phyloP scores from a whole-genome alignment of 2,888 invertebrate species.

The Neoscelio sp. region DNA sequence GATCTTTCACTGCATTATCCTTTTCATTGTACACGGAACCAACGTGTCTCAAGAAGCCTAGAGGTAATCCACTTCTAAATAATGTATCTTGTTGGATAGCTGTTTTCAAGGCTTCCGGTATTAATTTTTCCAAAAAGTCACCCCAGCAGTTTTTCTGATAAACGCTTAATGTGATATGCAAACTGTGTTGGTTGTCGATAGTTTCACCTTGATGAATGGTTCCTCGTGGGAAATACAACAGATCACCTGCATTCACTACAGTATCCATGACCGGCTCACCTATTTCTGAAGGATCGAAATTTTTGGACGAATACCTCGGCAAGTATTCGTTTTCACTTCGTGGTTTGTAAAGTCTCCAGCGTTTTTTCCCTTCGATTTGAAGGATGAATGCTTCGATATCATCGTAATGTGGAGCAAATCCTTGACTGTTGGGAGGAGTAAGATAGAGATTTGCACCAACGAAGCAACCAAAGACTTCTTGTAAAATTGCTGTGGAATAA shows the following conservation, averaged over 20 bases:
- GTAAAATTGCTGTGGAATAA: slow-evolving; percentile 86
- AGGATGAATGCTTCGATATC: slow-evolving; percentile 99
- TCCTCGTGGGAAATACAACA: slow-evolving; percentile 97
- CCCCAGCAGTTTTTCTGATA: slow-evolving; percentile 96
- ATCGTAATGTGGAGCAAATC: slow-evolving; percentile 99
- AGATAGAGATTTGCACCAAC: slow-evolving; percentile 98
- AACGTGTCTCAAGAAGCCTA: slow-evolving; percentile 89
- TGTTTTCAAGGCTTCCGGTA: slow-evolving; percentile 90
- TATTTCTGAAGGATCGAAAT: slow-evolving; percentile 90
- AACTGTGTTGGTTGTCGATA: slow-evolving; percentile 91
- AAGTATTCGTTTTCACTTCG: slow-evolving; percentile 87
- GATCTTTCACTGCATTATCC: slow-evolving; percentile 83
- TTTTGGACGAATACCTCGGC: slow-evolving; percentile 92
- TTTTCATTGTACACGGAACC: slow-evolving; percentile 88
- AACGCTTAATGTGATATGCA: slow-evolving; percentile 97
- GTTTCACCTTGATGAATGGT: slow-evolving; percentile 94
- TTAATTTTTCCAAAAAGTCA: slow-evolving; percentile 92
- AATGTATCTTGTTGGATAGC: slow-evolving; percentile 89
- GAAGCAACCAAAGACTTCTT: slow-evolving; percentile 96
- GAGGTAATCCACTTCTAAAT: slow-evolving; percentile 91
- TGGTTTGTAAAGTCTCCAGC: slow-evolving; percentile 96
- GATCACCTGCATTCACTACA: slow-evolving; percentile 92
- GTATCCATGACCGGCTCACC: slow-evolving; percentile 92
- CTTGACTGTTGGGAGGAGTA: slow-evolving; percentile 97
- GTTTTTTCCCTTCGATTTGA: slow-evolving; percentile 97